Evolutionary conservation across 2,797 vertebrate genomes (phyloP), one percentile per base, ranked within the genome.

Genomic region (Melanogrammus aeglefinus): DNA sequence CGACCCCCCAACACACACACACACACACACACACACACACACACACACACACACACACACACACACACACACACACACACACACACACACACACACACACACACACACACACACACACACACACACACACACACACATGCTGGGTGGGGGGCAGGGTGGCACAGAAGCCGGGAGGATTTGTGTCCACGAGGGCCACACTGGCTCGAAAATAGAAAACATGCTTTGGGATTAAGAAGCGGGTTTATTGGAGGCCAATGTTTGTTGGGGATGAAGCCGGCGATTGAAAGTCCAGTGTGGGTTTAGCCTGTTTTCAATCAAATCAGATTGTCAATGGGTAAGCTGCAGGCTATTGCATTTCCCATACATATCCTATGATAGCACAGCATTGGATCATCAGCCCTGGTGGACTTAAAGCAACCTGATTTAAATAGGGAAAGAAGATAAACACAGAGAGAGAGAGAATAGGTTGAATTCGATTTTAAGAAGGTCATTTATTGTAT

Each of bases 151-250:
- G 90, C 21, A 31, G 63, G 57, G 57, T n/a, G 57, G 21, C 31
- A 77, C 66, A 85, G 80, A 81, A 83, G 80, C 79, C 79, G 81
- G 78, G 78, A 80, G 90, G 91, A 91, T 92, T 93, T 92, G 84
- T 82, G 72, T 85, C 76, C 39, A 87, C 77, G 83, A 73, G 76
- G 91, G 86, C 84, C 88, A 84, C 86, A 89, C 85, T 92, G 88
- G 86, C 87, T 84, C 90, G 79, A 85, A 87, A 91, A 88, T 89
- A 89, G 86, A 84, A 83, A 82, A 90, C 92, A 82, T 85, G 92
- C 90, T 93, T 93, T 93, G 80, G 90, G 93, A 93, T 94, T 94
- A 94, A 92, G 87, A 92, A 93, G 83, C 91, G 89, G 94, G 92
- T 93, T 94, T 94, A 90, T 94, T 91, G 93, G 89, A 72, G 89